Base-by-base conservation (phyloP, 2,797 vertebrate species). In the Perodicticus potto region DNA sequence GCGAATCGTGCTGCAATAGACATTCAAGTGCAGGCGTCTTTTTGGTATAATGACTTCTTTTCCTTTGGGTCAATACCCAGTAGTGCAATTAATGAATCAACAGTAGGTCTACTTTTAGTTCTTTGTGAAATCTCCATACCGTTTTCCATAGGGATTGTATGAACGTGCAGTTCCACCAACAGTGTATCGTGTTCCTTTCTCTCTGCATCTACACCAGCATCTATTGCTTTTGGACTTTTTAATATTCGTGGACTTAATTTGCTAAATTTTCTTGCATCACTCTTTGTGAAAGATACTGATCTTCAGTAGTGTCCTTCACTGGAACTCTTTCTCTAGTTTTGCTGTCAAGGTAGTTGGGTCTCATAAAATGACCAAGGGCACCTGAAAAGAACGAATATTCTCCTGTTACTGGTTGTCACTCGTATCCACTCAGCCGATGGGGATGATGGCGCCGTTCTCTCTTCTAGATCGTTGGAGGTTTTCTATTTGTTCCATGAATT, bases 371-470 rank as follows among this genome's bases (percentile, higher is more conserved):
- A 37, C 32, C 7, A 29, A 20, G 16, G 45, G 32, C 16, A 2
- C 43, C 43, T 32, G 61, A 12, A 53, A 57, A 55, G 2, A 25
- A 43, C 1, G 10, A 4, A 2, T 0, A 0, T 4, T 43, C 81
- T 27, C 32, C 59, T 3, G 8, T 5, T 12, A 1, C 0, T 0
- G 29, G 53, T 2, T 53, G 2, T 19, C 55, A 5, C 1, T 22
- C 3, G 8, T 13, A n/a, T 32, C n/a, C 25, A 3, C 4, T 0
- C 27, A 43, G 13, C 22, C 4, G 27, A 4, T 16, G 20, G 13
- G 9, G 70, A 1, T 4, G 10, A 1, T 3, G 29, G 4, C 5
- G 1, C 0, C 12, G 53, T 13, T 40, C 63, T 4, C 27, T 27
- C 83, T 49, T 59, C 17, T 3, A 5, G 37, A 8, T 20, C 3